Conservation (phyloP, 2,113 vertebrate species). For the cattle (Bos taurus) region DNA sequence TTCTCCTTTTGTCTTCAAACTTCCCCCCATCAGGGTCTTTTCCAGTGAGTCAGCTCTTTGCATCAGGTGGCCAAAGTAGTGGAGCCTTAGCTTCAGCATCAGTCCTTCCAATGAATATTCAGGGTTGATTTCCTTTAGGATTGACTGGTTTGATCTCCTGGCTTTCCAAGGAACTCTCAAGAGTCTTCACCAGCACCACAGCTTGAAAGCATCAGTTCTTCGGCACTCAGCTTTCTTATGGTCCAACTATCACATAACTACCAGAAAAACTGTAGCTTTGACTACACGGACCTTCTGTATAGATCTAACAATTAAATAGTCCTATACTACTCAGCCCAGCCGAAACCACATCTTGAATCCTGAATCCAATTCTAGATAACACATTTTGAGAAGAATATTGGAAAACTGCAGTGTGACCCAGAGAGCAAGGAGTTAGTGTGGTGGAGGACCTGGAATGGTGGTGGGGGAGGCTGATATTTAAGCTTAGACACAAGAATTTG, state of each 20-base stretch:
- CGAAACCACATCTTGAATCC: background rate
- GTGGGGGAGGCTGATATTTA: background rate
- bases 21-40: background rate
- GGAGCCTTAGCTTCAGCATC: background rate
- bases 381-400: background rate
- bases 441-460: background rate
- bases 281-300: background rate
- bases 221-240: background rate
- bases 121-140: background rate
- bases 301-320: background rate
- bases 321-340: background rate
- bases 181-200: background rate
- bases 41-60: background rate
- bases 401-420: background rate
- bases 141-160: background rate
- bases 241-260: background rate
- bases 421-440: background rate
- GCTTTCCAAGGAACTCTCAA: background rate
- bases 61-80: background rate
- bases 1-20: background rate
- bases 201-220: background rate
- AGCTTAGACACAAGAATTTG: background rate
- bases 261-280: background rate
- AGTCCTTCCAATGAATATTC: background rate
- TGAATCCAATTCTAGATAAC: background rate